Conservation (phyloP, 1,140 invertebrate species). For the Helicoverpa zea region DNA sequence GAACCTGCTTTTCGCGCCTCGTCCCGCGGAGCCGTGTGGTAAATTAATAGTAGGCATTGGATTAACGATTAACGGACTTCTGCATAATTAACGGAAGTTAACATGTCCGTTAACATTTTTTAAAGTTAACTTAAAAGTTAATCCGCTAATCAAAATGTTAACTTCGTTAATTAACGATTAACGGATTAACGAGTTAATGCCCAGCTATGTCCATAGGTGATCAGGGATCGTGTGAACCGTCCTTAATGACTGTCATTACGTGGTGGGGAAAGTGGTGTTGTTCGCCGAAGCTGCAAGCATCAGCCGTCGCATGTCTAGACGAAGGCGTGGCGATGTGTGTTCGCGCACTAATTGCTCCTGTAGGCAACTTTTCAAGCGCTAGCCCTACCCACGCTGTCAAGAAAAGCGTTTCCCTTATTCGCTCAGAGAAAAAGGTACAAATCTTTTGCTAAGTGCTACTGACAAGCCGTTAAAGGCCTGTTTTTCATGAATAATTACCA, state of each 20-base stretch:
- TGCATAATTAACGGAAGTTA: too few relatives aligned
- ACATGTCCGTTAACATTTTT: too few relatives aligned
- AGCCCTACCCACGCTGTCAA: constrained; percentile 29
- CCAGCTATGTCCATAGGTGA: not conserved
- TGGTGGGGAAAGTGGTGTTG: constrained; percentile 47
- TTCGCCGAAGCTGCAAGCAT: not conserved
- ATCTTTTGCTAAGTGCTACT: constrained; percentile 15
- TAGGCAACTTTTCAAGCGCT: constrained; percentile 48
- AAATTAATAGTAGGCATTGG: too few relatives aligned
- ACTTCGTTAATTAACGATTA: too few relatives aligned
- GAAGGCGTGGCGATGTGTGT: constrained; percentile 53
- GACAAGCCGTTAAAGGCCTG: not conserved
- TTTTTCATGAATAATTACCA: not conserved
- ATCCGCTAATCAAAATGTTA: too few relatives aligned
- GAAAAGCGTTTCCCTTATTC: constrained; percentile 40
- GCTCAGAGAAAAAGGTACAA: constrained; percentile 11
- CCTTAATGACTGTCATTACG: constrained; percentile 25
- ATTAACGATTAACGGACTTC: too few relatives aligned
- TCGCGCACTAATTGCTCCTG: constrained; percentile 53
- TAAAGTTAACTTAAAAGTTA: too few relatives aligned
- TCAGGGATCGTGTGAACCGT: not conserved
- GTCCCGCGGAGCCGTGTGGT: too few relatives aligned
- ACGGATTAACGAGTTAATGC: too few relatives aligned
- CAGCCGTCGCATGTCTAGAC: constrained; percentile 35
- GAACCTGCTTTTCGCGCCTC: too few relatives aligned